These are phyloP conservation scores for Spialia ferax DNA, from an alignment of 2,888 invertebrate species.

Conservation along the genomic window DNA sequence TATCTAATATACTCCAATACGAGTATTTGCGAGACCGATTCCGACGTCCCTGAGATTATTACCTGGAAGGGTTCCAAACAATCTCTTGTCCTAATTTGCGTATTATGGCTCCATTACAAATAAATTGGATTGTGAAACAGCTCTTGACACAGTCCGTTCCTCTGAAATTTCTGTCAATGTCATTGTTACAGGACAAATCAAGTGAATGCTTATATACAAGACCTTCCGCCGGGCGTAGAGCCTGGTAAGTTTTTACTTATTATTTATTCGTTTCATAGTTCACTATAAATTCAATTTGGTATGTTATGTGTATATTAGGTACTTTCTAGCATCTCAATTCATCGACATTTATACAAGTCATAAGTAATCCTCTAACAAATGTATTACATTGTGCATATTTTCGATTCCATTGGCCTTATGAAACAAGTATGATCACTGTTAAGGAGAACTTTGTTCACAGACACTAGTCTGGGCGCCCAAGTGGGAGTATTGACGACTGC, in stretches of 20 bases:
- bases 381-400: too few relatives aligned
- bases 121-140: constrained; percentile 10
- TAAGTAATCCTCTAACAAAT: too few relatives aligned
- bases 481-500: constrained; percentile 68
- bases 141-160: not conserved
- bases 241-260: constrained; percentile 59
- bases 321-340: too few relatives aligned
- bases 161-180: not conserved
- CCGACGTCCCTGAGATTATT: constrained; percentile 15
- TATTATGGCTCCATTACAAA: constrained; percentile 21
- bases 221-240: constrained; percentile 56
- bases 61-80: constrained; percentile 24
- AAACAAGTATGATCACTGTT: too few relatives aligned
- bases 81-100: constrained; percentile 23
- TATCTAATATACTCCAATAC: not conserved
- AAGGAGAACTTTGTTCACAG: not conserved
- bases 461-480: constrained; percentile 52
- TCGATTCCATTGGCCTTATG: too few relatives aligned
- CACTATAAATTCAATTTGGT: too few relatives aligned
- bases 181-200: constrained; percentile 71
- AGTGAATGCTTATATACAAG: constrained; percentile 63
- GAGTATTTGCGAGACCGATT: constrained; percentile 18
- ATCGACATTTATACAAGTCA: too few relatives aligned
- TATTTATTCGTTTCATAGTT: too few relatives aligned
- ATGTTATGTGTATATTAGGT: too few relatives aligned